phyloP scores from a whole-genome alignment of 2,797 vertebrate species.

The Amphiprion clarkii region DNA sequence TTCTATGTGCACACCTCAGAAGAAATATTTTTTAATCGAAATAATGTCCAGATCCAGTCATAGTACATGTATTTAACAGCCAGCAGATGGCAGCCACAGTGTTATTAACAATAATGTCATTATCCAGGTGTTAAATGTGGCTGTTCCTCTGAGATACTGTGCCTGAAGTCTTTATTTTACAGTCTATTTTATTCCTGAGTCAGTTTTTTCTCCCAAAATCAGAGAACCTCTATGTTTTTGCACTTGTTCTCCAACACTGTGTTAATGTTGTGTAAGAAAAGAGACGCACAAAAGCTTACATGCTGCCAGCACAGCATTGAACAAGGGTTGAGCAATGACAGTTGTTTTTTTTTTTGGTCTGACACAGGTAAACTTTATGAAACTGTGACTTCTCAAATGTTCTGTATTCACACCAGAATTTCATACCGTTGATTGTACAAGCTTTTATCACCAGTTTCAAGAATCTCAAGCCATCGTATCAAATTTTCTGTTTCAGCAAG shows the following conservation, averaged over 20 bases:
- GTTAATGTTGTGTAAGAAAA: not conserved
- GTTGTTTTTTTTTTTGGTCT: not conserved
- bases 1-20: conserved; percentile 3
- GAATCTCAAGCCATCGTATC: not conserved
- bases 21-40: conserved; percentile 1
- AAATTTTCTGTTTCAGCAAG: conserved; percentile 40
- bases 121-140: not conserved
- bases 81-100: conserved; percentile 59
- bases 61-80: conserved; percentile 10
- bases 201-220: not conserved
- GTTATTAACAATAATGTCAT: not conserved
- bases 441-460: conserved; percentile 5
- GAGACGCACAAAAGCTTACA: not conserved
- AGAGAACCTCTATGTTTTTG: conserved; percentile 20
- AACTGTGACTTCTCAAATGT: not conserved
- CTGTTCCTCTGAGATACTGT: conserved; percentile 17
- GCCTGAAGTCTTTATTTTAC: conserved; percentile 22
- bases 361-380: not conserved
- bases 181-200: conserved; percentile 2
- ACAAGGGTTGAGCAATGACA: not conserved
- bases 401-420: not conserved
- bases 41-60: not conserved
- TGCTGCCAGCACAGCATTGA: not conserved
- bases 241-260: not conserved
- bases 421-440: not conserved